Percentiles rank a stretch among this genome's conserved stretches.
phyloP scores from a whole-genome alignment of 2,113 vertebrate species.

The Nothoprocta pentlandii region DNA sequence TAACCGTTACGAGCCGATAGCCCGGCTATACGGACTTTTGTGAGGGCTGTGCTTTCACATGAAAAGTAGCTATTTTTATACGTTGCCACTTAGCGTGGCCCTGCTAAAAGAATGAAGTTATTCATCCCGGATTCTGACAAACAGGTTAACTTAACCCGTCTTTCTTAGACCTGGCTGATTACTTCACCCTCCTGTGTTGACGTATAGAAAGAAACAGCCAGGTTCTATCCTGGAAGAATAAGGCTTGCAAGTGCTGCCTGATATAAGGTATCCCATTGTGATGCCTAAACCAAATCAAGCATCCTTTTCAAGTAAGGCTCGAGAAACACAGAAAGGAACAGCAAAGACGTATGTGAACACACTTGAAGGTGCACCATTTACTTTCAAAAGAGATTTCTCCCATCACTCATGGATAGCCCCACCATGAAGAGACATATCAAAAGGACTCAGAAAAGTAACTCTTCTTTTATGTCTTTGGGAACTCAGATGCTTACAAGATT shows the following conservation, averaged over 20 bases:
- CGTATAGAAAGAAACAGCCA: slow-evolving; percentile 71
- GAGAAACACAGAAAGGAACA: slow-evolving; percentile 77
- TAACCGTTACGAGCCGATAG: slow-evolving; percentile 49
- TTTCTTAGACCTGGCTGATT: slow-evolving; percentile 75
- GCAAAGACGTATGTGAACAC: slow-evolving; percentile 79
- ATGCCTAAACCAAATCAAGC: slow-evolving; percentile 76
- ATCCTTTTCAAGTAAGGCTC: slow-evolving; percentile 80
- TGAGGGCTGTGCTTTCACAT: slow-evolving; percentile 50
- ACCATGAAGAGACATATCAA: slow-evolving; percentile 81
- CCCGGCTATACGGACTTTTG: slow-evolving; percentile 20
- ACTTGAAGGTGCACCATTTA: slow-evolving; percentile 82
- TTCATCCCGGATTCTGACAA: slow-evolving; percentile 69
- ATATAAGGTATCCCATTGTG: slow-evolving; percentile 81
- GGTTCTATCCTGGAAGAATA: slow-evolving; percentile 73
- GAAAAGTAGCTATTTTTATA: slow-evolving; percentile 52
- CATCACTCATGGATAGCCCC: slow-evolving; percentile 79
- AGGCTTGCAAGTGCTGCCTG: slow-evolving; percentile 72
- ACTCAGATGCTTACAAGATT: slow-evolving; percentile 79
- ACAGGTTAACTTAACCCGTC: slow-evolving; percentile 56
- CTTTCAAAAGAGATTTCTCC: slow-evolving; percentile 85
- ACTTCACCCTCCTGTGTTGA: slow-evolving; percentile 78
- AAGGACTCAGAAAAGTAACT: slow-evolving; percentile 80
- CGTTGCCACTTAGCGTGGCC: slow-evolving; percentile 17
- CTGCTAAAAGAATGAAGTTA: slow-evolving; percentile 69
- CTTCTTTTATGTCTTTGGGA: slow-evolving; percentile 83